Conservation (phyloP, 2,888 invertebrate genomes). For the Eupithecia abbreviata region DNA sequence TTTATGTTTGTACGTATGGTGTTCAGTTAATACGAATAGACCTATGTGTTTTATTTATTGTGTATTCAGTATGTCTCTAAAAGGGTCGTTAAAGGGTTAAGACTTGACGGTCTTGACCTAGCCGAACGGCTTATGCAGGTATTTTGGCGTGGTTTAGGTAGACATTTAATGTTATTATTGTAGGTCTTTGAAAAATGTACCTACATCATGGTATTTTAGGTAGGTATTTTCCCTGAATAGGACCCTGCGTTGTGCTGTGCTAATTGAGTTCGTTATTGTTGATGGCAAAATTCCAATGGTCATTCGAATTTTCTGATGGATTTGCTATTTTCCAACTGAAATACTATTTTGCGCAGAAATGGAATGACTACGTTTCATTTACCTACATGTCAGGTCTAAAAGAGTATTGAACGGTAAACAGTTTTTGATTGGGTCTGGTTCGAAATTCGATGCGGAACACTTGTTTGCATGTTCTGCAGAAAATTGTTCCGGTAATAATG, state of each 20-base stretch:
- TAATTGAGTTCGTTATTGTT: conserved; percentile 36
- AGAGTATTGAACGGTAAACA: neutral
- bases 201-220: neutral
- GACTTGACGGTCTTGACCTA: no score
- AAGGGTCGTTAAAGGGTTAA: no score
- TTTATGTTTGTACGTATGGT: no score
- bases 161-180: neutral
- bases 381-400: neutral
- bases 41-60: no score
- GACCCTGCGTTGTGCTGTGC: conserved; percentile 24
- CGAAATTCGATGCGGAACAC: neutral
- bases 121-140: no score
- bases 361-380: neutral
- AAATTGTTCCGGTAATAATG: neutral
- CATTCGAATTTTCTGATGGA: conserved; percentile 30
- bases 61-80: no score
- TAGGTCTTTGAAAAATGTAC: neutral
- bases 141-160: no score
- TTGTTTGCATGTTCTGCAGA: neutral
- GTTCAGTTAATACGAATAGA: no score
- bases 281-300: conserved; percentile 33
- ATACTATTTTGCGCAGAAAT: neutral
- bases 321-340: conserved; percentile 26
- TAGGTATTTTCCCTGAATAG: neutral
- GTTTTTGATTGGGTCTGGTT: neutral